Conservation (phyloP, 2,888 invertebrate species). For the Lordiphosa andalusiaca region DNA sequence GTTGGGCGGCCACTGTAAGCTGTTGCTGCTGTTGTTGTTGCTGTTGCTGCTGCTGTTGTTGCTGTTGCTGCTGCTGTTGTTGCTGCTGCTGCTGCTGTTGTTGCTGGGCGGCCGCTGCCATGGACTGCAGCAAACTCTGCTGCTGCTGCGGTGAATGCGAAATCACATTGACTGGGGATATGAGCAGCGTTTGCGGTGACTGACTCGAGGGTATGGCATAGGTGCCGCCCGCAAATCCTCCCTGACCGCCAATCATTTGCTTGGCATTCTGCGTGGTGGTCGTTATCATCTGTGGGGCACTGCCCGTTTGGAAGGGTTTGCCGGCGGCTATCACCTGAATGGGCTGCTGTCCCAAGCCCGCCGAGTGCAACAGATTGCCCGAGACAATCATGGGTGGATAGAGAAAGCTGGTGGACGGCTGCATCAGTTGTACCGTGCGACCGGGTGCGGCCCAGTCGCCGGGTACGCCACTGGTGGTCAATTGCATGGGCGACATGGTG, state of each 20-base stretch:
- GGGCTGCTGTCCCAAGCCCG: slow-evolving; percentile 78
- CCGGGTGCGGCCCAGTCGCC: slow-evolving; percentile 85
- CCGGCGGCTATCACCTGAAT: slow-evolving; percentile 88
- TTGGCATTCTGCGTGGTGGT: slow-evolving; percentile 85
- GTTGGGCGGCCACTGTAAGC: slow-evolving; percentile 28
- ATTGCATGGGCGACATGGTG: slow-evolving; percentile 89
- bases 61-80: slow-evolving; percentile 36
- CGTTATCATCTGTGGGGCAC: slow-evolving; percentile 91
- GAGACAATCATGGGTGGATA: slow-evolving; percentile 91
- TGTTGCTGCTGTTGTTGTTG: slow-evolving; percentile 55
- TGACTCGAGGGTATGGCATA: slow-evolving; percentile 90
- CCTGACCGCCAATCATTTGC: slow-evolving; percentile 82
- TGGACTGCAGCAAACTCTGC: slow-evolving; percentile 79
- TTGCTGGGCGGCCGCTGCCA: slow-evolving; percentile 72
- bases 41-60: slow-evolving; percentile 47
- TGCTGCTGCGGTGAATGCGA: slow-evolving; percentile 79
- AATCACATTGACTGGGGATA: slow-evolving; percentile 82
- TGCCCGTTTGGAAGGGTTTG: slow-evolving; percentile 89
- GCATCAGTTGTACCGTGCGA: slow-evolving; percentile 91
- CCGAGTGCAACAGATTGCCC: slow-evolving; percentile 85
- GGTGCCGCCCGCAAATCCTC: slow-evolving; percentile 81
- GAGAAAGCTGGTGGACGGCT: slow-evolving; percentile 85
- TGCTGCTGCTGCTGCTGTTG: slow-evolving; percentile 72
- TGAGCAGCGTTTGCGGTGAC: slow-evolving; percentile 88
- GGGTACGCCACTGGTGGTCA: slow-evolving; percentile 83